Evolutionary conservation across 2,113 vertebrate species (phyloP).

Genomic region (pig (Sus scrofa)): DNA sequence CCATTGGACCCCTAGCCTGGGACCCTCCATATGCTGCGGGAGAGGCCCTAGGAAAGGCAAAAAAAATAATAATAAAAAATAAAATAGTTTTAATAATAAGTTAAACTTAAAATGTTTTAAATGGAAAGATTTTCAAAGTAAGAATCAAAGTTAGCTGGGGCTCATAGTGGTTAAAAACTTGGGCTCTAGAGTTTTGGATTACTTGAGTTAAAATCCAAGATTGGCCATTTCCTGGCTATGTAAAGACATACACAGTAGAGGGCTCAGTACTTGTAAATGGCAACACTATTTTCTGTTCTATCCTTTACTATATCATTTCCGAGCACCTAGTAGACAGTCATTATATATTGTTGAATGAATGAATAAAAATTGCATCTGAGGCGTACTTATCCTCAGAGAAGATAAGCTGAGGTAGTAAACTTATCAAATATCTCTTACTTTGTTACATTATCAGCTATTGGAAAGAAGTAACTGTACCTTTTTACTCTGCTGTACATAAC

Average conservation of each 20-base stretch:
- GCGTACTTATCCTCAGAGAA: not conserved
- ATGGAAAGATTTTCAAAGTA: not conserved
- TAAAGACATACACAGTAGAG: not conserved
- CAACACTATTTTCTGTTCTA: not conserved
- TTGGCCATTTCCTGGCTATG: not conserved
- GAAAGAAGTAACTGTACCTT: constrained; percentile 58
- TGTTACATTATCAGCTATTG: constrained; percentile 35
- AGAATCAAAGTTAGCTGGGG: not conserved
- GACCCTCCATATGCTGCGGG: too few relatives aligned
- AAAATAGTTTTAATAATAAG: constrained; percentile 10
- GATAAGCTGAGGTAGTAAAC: not conserved
- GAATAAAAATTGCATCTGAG: not conserved
- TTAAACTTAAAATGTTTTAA: constrained; percentile 22
- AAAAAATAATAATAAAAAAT: too few relatives aligned
- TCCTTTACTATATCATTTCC: not conserved
- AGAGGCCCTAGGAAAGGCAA: too few relatives aligned
- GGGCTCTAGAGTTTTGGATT: not conserved
- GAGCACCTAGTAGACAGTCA: not conserved
- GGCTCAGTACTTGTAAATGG: not conserved
- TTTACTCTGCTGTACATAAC: constrained; percentile 66
- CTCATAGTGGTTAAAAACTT: not conserved
- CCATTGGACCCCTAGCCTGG: too few relatives aligned
- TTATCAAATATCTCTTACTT: not conserved
- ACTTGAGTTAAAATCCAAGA: not conserved
- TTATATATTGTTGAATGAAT: constrained; percentile 28